Evolutionary conservation across 2,113 vertebrate species (phyloP).

Genomic region (Peromyscus maniculatus): DNA sequence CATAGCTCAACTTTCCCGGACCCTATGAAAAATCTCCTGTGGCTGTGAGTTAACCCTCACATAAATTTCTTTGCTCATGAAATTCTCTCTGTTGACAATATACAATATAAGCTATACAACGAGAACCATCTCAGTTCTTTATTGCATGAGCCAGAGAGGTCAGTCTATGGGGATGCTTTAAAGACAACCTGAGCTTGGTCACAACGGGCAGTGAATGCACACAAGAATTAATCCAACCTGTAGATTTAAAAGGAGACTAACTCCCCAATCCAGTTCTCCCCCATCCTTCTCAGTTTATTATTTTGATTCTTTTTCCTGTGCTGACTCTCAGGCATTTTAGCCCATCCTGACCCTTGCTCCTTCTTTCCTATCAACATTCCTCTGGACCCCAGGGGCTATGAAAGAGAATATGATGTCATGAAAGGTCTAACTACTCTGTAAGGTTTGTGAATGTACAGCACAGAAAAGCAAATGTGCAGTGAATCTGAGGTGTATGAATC

Average conservation of each 20-base stretch:
- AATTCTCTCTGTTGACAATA: background rate
- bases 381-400: background rate
- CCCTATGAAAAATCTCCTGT: too few relatives aligned
- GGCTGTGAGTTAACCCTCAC: too few relatives aligned
- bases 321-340: background rate
- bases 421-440: background rate
- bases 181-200: background rate
- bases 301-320: background rate
- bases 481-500: background rate
- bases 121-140: background rate
- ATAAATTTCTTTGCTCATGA: too few relatives aligned
- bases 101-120: background rate
- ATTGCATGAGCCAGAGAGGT: background rate
- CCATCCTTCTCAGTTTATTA: background rate
- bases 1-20: too few relatives aligned
- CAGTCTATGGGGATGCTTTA: background rate
- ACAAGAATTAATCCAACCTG: background rate
- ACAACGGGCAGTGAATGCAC: background rate
- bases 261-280: background rate
- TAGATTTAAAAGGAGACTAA: background rate
- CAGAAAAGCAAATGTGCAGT: background rate
- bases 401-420: background rate
- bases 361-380: background rate
- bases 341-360: background rate
- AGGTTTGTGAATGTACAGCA: background rate